These are phyloP conservation scores for Desmodus rotundus DNA, from an alignment of 2,113 vertebrate genomes.

Conservation along the genomic window DNA sequence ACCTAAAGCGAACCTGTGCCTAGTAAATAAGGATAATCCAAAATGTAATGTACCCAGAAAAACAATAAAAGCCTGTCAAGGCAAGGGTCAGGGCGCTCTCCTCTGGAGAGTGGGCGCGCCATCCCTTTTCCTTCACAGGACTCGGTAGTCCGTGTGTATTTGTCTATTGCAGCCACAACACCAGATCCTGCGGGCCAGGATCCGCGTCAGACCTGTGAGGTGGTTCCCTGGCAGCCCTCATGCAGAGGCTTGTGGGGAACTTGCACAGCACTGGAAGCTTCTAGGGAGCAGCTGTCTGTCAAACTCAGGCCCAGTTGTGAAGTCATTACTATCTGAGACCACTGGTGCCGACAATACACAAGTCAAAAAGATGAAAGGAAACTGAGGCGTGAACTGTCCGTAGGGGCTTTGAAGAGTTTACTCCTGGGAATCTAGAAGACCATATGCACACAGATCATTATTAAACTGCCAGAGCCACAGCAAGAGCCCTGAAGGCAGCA, in stretches of 20 bases:
- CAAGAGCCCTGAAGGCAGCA: background rate
- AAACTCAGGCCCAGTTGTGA: background rate
- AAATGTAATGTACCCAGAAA: no score
- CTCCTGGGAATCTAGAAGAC: background rate
- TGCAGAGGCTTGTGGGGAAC: background rate
- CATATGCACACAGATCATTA: background rate
- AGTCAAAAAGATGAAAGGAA: background rate
- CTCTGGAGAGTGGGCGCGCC: no score
- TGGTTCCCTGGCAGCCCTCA: background rate
- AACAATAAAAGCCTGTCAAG: no score
- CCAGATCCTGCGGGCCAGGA: no score
- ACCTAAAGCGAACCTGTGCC: no score
- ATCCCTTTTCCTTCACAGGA: no score
- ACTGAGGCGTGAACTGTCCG: background rate
- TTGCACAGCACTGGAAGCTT: background rate
- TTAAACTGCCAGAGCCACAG: background rate
- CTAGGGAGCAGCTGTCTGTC: background rate
- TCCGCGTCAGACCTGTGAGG: background rate
- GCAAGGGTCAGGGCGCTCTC: no score
- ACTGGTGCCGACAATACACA: background rate
- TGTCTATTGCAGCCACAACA: no score
- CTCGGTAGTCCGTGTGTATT: no score
- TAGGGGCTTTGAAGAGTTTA: background rate
- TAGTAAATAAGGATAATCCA: no score
- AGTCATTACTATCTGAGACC: background rate